Base-by-base conservation (phyloP, 35 echinoderm and acorn worm species). In the Patiria miniata region DNA sequence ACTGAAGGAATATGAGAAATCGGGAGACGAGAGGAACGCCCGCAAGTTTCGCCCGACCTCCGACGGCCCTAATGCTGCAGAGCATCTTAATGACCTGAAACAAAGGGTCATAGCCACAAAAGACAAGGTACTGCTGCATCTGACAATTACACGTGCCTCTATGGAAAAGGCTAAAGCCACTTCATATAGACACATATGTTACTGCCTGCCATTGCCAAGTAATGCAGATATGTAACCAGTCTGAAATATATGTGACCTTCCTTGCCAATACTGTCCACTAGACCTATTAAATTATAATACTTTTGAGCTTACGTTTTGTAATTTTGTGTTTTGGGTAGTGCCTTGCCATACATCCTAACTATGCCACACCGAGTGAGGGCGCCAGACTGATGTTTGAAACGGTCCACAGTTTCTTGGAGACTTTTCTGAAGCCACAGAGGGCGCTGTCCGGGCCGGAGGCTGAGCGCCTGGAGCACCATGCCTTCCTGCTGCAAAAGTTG, bases 351-450 rank as follows among this genome's bases (percentile, higher is more conserved):
- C 22, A 89, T 42, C 61, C 79, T 54, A 89, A 68, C 15, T 94
- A 94, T 61, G 34, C 87, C 9, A 90, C 87, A 30, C 92, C 92
- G 4, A 87, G 61, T 15, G 87, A 80, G 36, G 92, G 92, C 3
- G 92, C 92, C 53, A 51, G 60, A 53, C 47, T 94, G 55, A 94
- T 94, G 92, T 94, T 90, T 54, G 92, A 94, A 37, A 90, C 92
- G 37, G 87, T 90, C 18, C 57, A 86, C 7, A 44, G 80, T 17
- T 79, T 87, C 57, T 85, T 92, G 30, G 37, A 40, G 8, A 54
- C 40, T 5, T 79, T 92, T 18, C 90, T 87, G 10, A 52, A 86
- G 36, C 40, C 82, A 1, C 39, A 81, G 14, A 51, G 39, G 30
- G 78, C 52, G 23, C 22, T 86, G 32, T 81, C 84, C 30, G 55